Conservation (phyloP, 2,797 vertebrate species). For the Enteromius paludinosus region DNA sequence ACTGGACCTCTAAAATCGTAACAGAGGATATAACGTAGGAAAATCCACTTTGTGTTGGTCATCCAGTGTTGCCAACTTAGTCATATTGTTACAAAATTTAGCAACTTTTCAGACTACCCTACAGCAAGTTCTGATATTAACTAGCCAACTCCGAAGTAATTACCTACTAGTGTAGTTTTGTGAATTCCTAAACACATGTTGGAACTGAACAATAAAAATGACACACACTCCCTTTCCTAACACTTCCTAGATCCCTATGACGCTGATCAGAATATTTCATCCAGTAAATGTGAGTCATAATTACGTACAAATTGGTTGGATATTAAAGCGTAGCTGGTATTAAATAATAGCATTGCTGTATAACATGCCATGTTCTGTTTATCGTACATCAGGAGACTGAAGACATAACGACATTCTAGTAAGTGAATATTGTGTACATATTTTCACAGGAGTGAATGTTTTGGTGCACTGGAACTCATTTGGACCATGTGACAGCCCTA, state of each 20-base stretch:
- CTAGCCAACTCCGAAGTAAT: neutral
- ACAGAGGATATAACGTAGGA: slow-evolving; percentile 17
- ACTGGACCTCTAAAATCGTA: slow-evolving; percentile 15
- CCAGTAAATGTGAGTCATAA: neutral
- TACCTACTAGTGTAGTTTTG: neutral
- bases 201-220: neutral
- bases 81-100: too few relatives aligned
- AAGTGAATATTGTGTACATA: neutral
- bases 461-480: neutral
- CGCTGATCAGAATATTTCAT: neutral
- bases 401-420: neutral
- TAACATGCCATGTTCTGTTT: slow-evolving; percentile 30
- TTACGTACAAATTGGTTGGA: neutral
- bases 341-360: slow-evolving; percentile 1
- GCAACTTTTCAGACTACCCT: too few relatives aligned
- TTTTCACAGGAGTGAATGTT: neutral
- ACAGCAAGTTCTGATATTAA: neutral
- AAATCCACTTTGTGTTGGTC: slow-evolving; percentile 11
- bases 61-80: neutral
- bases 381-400: neutral
- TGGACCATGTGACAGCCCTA: neutral
- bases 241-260: neutral
- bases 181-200: slow-evolving; percentile 1
- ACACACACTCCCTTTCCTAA: neutral
- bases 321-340: neutral